A percentile compares a stretch with the other conserved stretches of the same genome.
phyloP scores from a whole-genome alignment of 2,888 invertebrate species.

The Drosophila pseudotalamancana region DNA sequence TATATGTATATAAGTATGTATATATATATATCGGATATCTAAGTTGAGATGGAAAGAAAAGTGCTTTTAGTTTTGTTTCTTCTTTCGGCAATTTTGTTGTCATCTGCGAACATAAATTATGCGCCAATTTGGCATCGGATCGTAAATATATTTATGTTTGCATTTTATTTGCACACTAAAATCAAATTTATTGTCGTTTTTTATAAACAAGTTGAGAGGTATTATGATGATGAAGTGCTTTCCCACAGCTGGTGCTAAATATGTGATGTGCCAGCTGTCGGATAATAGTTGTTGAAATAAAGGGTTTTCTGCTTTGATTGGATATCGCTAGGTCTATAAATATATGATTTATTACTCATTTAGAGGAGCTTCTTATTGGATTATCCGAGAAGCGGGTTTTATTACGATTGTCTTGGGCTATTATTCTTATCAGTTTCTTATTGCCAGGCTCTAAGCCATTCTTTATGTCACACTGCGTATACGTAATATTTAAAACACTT shows the following conservation, averaged over 20 bases:
- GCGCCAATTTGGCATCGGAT: slow-evolving; percentile 66
- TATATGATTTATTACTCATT: not conserved
- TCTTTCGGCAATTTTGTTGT: slow-evolving; percentile 40
- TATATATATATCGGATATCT: not conserved
- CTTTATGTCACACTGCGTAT: slow-evolving; percentile 16
- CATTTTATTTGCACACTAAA: slow-evolving; percentile 59
- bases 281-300: not conserved
- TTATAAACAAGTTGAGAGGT: slow-evolving; percentile 56
- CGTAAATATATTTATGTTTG: slow-evolving; percentile 68
- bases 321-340: not conserved
- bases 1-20: too few species aligned
- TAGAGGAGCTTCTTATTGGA: not conserved
- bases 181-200: slow-evolving; percentile 54
- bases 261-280: slow-evolving; percentile 7
- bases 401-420: not conserved
- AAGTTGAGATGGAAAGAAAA: not conserved
- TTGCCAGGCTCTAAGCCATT: not conserved
- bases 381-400: not conserved
- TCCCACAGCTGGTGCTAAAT: slow-evolving; percentile 22
- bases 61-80: slow-evolving; percentile 29
- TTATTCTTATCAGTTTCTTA: not conserved
- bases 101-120: slow-evolving; percentile 62
- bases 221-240: slow-evolving; percentile 41
- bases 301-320: not conserved
- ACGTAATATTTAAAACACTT: slow-evolving; percentile 38